Conservation (phyloP, 1,140 invertebrate genomes). For the Eupristina koningsbergeri region DNA sequence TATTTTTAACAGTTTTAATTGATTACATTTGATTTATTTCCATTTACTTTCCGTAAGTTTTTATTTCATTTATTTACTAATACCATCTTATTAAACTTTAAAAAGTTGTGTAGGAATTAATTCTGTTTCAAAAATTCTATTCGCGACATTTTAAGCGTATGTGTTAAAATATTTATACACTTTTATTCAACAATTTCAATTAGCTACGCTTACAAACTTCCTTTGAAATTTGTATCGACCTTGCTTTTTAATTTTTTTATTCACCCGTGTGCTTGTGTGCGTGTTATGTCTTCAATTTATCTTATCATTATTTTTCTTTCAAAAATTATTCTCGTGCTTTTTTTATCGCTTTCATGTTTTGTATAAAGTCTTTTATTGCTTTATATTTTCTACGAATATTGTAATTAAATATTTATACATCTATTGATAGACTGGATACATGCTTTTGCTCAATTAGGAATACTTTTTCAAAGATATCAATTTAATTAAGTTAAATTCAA, state of each 20-base stretch:
- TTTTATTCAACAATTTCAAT: conserved; percentile 47
- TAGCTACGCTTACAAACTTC: conserved; percentile 29
- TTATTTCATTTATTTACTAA: not conserved
- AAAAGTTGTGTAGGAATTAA: conserved; percentile 19
- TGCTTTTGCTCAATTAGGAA: conserved; percentile 67
- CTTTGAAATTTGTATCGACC: not conserved
- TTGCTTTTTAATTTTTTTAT: not conserved
- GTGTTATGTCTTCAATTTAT: conserved; percentile 30
- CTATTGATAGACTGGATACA: conserved; percentile 72
- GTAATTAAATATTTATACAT: conserved; percentile 72
- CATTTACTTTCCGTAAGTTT: not conserved
- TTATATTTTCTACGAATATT: conserved; percentile 56
- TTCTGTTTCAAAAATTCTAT: conserved; percentile 23
- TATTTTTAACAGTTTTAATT: conserved; percentile 22
- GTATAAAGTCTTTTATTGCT: conserved; percentile 36
- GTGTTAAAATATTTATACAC: conserved; percentile 43
- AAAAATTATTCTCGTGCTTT: not conserved
- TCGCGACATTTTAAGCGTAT: conserved; percentile 30
- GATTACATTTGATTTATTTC: not conserved
- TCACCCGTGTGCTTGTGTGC: conserved; percentile 35
- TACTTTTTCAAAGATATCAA: conserved; percentile 69
- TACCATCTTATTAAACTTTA: conserved; percentile 34
- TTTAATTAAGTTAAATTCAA: conserved; percentile 65
- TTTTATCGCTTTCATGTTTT: conserved; percentile 6
- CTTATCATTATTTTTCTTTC: conserved; percentile 14